Base-by-base conservation (phyloP, 2,888 invertebrate genomes). In the Troglohyphantes excavatus region DNA sequence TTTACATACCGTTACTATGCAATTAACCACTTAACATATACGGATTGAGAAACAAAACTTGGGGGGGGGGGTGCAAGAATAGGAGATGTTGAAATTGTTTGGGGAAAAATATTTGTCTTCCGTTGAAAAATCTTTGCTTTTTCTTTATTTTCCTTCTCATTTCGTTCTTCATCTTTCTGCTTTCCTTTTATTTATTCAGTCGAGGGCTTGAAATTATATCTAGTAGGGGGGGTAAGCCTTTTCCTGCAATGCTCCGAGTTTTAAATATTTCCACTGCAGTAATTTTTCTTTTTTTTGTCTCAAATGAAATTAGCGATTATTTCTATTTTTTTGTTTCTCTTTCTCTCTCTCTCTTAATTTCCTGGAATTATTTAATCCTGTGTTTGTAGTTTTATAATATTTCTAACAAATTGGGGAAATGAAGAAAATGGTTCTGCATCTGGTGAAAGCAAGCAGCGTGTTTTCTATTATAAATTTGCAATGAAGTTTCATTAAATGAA, bases 21-120 rank as follows among this genome's bases (percentile, higher is more conserved):
- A 82, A 82, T 82, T 82, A 82, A 70, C 82, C 68, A 82, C 82
- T 82, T 70, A 82, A 53, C 82, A 33, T 2, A 39, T 33, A 19
- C 11, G 59, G 53, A 82, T 82, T 39, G 29, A 59, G 70, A 59
- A 82, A 70, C 70, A 82, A 82, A 72, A 29, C 29, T n/a, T 7
- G 5, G 17, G 11, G 23, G 53, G 21, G 26, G 29, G 33, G 68
- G 33, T 65, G 21, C 19, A 39, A 33, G 23, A n/a, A n/a, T n/a
- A n/a, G n/a, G 19, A 29, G 79, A 33, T 33, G 82, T 39, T 70
- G 70, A 82, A 82, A 82, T 23, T 67, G 27, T 81, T 81, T 46
- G 19, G 70, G 21, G 33, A 23, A n/a, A 70, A 70, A 70, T 70
- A 72, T 82, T 82, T 82, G 59, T 82, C 39, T 70, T 61, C 46